Percentiles rank a stretch among this genome's conserved stretches.
These are phyloP conservation scores for Aelia acuminata DNA, from an alignment of 2,888 invertebrate genomes.

Conservation along the genomic window DNA sequence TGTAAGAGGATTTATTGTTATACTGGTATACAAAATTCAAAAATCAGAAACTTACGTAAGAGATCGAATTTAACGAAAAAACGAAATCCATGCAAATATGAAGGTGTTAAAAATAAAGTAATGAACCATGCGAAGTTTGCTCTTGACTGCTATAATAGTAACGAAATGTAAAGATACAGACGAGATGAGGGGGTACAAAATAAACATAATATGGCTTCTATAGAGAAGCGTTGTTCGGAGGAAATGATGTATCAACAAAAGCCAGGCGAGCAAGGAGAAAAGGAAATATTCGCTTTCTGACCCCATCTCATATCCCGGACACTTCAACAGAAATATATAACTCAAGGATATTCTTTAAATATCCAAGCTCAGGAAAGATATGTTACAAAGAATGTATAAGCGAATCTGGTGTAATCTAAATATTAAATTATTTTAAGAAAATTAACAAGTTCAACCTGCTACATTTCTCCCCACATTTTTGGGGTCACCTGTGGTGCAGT, in stretches of 20 bases:
- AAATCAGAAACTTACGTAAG: too few species aligned
- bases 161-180: conserved; percentile 7
- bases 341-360: background rate
- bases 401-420: too few species aligned
- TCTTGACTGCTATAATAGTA: background rate
- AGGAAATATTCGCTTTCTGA: background rate
- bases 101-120: background rate
- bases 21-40: too few species aligned
- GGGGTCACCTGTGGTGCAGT: too few species aligned
- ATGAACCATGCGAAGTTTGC: background rate
- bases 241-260: conserved; percentile 5
- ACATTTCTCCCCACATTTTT: too few species aligned
- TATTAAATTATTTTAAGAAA: too few species aligned
- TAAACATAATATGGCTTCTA: conserved; percentile 8
- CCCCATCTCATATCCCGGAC: background rate
- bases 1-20: too few species aligned
- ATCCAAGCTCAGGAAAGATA: background rate
- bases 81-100: background rate
- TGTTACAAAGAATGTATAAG: background rate
- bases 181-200: background rate
- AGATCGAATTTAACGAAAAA: background rate
- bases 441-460: too few species aligned
- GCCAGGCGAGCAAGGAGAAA: background rate
- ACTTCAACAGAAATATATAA: background rate
- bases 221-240: background rate